Base-by-base conservation (phyloP, 2,113 vertebrate species). In the Carassius auratus region DNA sequence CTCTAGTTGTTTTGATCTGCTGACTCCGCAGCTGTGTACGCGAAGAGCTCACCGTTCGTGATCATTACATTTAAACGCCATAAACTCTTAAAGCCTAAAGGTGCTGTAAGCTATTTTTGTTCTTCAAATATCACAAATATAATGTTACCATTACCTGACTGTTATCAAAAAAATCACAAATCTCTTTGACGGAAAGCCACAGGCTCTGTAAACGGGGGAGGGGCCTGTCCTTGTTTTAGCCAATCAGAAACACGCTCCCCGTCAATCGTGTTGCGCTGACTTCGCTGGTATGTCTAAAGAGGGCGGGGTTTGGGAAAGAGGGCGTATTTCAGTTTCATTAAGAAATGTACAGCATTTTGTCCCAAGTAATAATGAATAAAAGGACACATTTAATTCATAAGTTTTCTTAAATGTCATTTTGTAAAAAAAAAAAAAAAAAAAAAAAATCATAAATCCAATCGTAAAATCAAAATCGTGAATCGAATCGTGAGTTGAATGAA, bases 11-110 rank as follows among this genome's bases (percentile, higher is more conserved):
- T 81, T 52, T 45, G 52, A 26, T 68, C 62, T 33, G 42, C 79
- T 68, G 45, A 52, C 45, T 21, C 9, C 38, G 64, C 59, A 64
- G 8, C 75, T 45, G 69, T 13, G 38, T 15, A 26, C 12, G 3
- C n/a, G n/a, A 64, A 13, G n/a, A 64, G n/a, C 62, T 66, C 23
- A 1, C 0, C 38, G 52, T 81, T 81, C 21, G 9, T 61, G 81
- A 82, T 81, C 89, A 85, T 94, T 94, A 93, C 90, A 91, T 45
- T 42, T 94, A 93, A 93, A 94, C 86, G 81, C 83, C 86, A 91
- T 88, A 86, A 85, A 88, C 76, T 71, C 84, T 88, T 45, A 13
- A 0, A 9, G 69, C 3, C n/a, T 38, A 42, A 10, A 3, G 17
- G 89, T 68, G 61, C 84, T 86, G 52, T 91, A 86, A 74, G 75